Conservation (phyloP, 2,797 vertebrate genomes). For the Philypnodon macrostomus region DNA sequence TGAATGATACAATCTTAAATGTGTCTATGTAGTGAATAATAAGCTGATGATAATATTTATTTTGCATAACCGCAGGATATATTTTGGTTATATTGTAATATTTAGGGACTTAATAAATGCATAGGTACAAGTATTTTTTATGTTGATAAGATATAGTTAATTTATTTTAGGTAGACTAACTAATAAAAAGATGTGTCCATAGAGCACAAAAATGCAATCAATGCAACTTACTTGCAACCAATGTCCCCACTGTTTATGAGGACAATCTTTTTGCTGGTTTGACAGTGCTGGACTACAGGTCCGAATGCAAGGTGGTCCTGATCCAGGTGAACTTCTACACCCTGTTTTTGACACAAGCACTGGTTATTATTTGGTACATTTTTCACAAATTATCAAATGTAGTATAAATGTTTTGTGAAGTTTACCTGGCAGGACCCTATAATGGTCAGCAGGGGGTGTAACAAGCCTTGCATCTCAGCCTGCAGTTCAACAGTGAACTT, state of each 20-base stretch:
- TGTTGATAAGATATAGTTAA: too few species aligned
- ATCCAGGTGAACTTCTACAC: constrained; percentile 79
- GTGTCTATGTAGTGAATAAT: too few species aligned
- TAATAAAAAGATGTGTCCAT: too few species aligned
- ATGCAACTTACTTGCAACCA: constrained; percentile 74
- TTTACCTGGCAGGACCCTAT: constrained; percentile 81
- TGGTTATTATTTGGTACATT: background rate
- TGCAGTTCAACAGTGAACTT: constrained; percentile 80
- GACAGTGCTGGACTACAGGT: constrained; percentile 75
- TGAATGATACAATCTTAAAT: too few species aligned
- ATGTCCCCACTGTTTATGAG: constrained; percentile 83
- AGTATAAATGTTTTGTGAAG: background rate
- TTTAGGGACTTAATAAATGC: too few species aligned
- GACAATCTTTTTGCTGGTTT: constrained; percentile 66
- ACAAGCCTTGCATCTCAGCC: constrained; percentile 72
- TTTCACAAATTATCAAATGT: background rate
- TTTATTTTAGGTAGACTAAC: too few species aligned
- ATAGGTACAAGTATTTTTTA: too few species aligned
- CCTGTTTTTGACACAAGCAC: constrained; percentile 40
- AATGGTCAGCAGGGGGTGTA: constrained; percentile 80
- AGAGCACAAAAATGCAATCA: background rate
- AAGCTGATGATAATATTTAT: too few species aligned
- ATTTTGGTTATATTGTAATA: too few species aligned
- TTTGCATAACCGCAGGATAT: too few species aligned
- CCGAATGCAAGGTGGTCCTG: constrained; percentile 83